Base-by-base conservation (phyloP, 2,113 vertebrate species). In the Donacobius atricapilla region DNA sequence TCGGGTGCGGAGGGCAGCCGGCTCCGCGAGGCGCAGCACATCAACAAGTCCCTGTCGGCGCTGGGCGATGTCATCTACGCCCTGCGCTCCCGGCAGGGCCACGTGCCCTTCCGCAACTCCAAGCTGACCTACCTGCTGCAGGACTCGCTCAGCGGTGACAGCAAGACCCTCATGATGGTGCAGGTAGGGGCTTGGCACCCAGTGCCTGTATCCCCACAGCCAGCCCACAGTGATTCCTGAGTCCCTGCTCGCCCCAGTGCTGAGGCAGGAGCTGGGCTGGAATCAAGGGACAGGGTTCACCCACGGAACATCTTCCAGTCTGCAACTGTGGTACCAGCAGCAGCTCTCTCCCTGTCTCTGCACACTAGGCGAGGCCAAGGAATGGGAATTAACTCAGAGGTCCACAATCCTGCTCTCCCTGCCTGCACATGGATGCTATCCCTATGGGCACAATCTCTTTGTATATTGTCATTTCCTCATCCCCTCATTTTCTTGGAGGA, bases 81-180 rank as follows among this genome's bases (percentile, higher is more conserved):
- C 2, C 98, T 99, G 96, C 98, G 99, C 18, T 97, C 99, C 68
- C 98, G 98, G 9, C 99, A 99, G 97, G 97, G 98, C 24, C 99
- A 99, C 6, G 98, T 99, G 81, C 99, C 99, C 25, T 99, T 99
- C 97, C 98, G 99, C 61, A 99, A 99, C 98, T 99, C 99, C 9
- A 99, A 99, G 60, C 99, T 99, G 93, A 99, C 99, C 33, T 99
- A 99, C 98, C 98, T 99, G 81, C 99, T 99, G 77, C 99, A 99
- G 96, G 99, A 99, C 98, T 99, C 99, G 0, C 98, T 99, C 85
- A 99, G 97, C 0, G 99, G 99, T 0, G 99, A 99, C 97, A 99
- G 99, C 98, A 99, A 99, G 98, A 99, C 99, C 2, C 98, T 99
- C 85, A 99, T 99, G 99, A 98, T 99, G 98, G 99, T 99, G 75